These are phyloP conservation scores for Ornithoptera priamus DNA, from an alignment of 2,888 invertebrate species.

Conservation along the genomic window DNA sequence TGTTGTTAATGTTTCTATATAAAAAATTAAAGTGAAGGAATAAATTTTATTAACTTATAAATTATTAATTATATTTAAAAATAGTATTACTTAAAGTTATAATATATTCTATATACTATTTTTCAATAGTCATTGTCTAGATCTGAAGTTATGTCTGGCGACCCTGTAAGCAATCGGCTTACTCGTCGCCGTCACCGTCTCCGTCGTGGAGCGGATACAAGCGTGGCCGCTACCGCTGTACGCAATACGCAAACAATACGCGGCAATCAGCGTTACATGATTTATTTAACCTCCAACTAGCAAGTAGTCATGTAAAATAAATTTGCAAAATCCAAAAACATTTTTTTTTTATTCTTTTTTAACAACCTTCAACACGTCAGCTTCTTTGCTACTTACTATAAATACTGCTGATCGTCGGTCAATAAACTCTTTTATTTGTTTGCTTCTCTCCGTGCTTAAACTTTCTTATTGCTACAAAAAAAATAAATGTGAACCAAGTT, in stretches of 20 bases:
- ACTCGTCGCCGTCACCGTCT: constrained; percentile 37
- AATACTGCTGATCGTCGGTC: too few species aligned
- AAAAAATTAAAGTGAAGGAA: too few species aligned
- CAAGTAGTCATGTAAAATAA: constrained; percentile 10
- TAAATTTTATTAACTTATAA: too few species aligned
- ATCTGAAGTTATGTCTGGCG: not conserved
- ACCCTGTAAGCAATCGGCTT: constrained; percentile 38
- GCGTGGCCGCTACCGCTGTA: constrained; percentile 48
- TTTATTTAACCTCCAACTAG: constrained; percentile 36
- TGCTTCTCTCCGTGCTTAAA: too few species aligned
- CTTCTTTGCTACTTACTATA: too few species aligned
- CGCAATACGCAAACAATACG: constrained; percentile 52
- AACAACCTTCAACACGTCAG: not conserved
- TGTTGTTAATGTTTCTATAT: too few species aligned
- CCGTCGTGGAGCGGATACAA: constrained; percentile 38
- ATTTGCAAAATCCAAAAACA: constrained; percentile 9
- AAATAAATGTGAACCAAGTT: too few species aligned
- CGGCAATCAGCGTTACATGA: constrained; percentile 52
- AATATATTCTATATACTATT: not conserved
- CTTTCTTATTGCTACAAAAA: too few species aligned
- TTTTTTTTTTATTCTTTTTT: not conserved
- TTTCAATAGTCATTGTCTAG: not conserved
- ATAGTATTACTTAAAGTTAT: not conserved
- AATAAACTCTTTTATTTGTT: too few species aligned
- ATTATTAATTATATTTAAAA: too few species aligned